Evolutionary conservation across 2,888 invertebrate genomes (phyloP), one percentile per base, ranked within the genome.

Genomic region (Acheta domesticus): DNA sequence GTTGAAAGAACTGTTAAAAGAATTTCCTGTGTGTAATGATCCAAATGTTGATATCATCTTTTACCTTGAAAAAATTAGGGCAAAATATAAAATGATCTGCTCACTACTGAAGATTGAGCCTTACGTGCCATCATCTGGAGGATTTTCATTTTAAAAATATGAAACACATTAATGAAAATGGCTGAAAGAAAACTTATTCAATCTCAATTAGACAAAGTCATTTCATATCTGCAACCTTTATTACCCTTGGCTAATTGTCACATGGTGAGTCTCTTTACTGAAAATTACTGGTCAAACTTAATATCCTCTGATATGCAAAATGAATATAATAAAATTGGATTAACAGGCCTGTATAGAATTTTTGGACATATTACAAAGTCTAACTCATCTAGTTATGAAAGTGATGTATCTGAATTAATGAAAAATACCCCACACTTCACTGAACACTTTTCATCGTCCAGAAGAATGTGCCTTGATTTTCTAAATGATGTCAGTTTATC

Each of bases 221-320:
- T 91, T 0, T 84, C 85, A 16, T 93, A 90, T 86, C 85, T 94
- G 23, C 86, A 89, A 23, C 91, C 91, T 0, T 87, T 91, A 75
- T 86, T 91, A 81, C 88, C 90, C 0, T 86, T 95, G 49, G 90
- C 91, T 0, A 93, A 94, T 85, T 92, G 93, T 83, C 95, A 96
- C 85, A 92, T 95, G 91, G 94, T 92, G 0, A 91, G 92, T 84
- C 93, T 91, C 86, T 88, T 95, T 76, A 92, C 92, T 0, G 87
- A 92, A 14, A 87, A 90, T 76, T 90, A 92, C 80, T 95, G 93
- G 92, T 85, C 89, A 0, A 89, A 83, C 8, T 88, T 90, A 81
- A 84, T 95, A 16, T 92, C 93, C 0, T 81, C 83, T 14, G 82
- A 86, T 0, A 86, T 95, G 20, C 88, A 87, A 83, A 83, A 85